Percentiles rank a stretch among this genome's conserved stretches.
These are phyloP conservation scores for Drosophila insularis DNA, from an alignment of 1,140 invertebrate genomes.

Conservation along the genomic window DNA sequence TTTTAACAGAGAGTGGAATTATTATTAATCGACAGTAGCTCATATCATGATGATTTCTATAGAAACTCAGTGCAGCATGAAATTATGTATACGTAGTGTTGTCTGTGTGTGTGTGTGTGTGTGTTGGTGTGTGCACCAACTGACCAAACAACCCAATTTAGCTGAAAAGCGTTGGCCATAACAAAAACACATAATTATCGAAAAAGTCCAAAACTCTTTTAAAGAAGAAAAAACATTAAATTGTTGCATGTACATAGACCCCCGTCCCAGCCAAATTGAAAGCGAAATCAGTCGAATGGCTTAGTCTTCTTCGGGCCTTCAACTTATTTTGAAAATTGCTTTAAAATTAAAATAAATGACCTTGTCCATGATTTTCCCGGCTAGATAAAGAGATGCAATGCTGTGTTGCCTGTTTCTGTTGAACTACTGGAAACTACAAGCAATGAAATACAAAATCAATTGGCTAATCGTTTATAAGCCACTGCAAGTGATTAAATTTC, in stretches of 20 bases:
- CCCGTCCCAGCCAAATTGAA: slow-evolving; percentile 40
- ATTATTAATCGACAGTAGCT: slow-evolving; percentile 35
- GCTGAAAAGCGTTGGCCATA: slow-evolving; percentile 61
- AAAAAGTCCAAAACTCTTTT: slow-evolving; percentile 16
- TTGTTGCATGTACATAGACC: slow-evolving; percentile 54
- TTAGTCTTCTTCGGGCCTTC: neutral
- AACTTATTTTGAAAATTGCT: slow-evolving; percentile 38
- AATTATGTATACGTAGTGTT: slow-evolving; percentile 46
- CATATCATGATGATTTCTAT: slow-evolving; percentile 37
- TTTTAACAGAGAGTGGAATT: neutral
- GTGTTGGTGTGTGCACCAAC: slow-evolving; percentile 28
- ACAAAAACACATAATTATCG: slow-evolving; percentile 67
- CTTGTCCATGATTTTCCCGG: slow-evolving; percentile 62
- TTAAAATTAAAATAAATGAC: slow-evolving; percentile 66
- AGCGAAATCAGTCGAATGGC: slow-evolving; percentile 58
- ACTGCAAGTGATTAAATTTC: slow-evolving; percentile 17
- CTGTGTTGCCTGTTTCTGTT: slow-evolving; percentile 12
- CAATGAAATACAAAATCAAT: slow-evolving; percentile 47
- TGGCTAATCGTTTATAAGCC: slow-evolving; percentile 13
- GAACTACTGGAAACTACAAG: slow-evolving; percentile 23
- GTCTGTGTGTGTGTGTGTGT: no score
- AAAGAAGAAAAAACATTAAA: slow-evolving; percentile 37
- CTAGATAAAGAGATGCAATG: slow-evolving; percentile 33
- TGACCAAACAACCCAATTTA: slow-evolving; percentile 79
- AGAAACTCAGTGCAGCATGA: slow-evolving; percentile 68